Evolutionary conservation across 2,113 vertebrate genomes (phyloP).

Genomic region (Poicephalus meyeri): DNA sequence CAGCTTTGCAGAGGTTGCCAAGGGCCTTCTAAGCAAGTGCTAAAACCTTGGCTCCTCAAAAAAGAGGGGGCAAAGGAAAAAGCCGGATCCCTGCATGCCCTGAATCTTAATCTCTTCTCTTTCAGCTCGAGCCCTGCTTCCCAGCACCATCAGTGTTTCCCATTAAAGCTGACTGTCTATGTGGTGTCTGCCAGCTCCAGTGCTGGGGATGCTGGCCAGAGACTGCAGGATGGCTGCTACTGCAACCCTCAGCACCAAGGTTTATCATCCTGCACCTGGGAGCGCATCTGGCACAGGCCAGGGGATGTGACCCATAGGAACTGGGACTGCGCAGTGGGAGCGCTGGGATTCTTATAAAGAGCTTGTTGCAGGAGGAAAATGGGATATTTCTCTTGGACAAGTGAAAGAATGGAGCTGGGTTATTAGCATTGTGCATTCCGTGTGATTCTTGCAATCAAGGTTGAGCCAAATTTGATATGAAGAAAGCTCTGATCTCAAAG

Average conservation of each 20-base stretch:
- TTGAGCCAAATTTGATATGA: too few relatives aligned
- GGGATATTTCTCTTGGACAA: background rate
- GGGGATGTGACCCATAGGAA: background rate
- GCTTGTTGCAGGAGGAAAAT: background rate
- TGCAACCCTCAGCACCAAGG: background rate
- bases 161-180: background rate
- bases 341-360: accelerated
- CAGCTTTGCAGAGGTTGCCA: conserved; percentile 14
- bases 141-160: background rate
- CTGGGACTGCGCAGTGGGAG: accelerated
- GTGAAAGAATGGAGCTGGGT: background rate
- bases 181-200: background rate
- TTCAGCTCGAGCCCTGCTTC: background rate
- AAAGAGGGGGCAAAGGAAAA: background rate
- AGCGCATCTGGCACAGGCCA: accelerated
- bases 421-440: accelerated
- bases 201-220: background rate
- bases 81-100: background rate
- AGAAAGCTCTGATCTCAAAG: background rate
- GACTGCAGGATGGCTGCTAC: background rate
- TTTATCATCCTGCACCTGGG: background rate
- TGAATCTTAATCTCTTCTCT: conserved; percentile 45
- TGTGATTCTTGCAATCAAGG: background rate
- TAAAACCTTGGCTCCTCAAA: conserved; percentile 21
- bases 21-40: background rate